Evolutionary conservation across 2,113 vertebrate genomes (phyloP), one percentile per base, ranked within the genome.

Genomic region (Illadopsis cleaveri): DNA sequence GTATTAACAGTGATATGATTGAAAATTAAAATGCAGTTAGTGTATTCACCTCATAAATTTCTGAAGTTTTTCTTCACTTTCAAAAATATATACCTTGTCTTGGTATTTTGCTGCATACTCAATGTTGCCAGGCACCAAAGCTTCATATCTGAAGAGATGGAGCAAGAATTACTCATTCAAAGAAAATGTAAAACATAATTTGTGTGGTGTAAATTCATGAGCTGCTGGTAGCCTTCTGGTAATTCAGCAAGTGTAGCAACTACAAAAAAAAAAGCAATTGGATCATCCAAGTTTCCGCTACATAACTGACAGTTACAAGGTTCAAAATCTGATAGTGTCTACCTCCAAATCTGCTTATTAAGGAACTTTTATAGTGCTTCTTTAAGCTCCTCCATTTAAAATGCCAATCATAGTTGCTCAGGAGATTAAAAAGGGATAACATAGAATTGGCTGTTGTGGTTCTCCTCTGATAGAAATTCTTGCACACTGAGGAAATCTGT

Each of bases 11-110:
- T 54, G 16, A 70, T 84, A 86, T 18, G 40, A 76, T 14, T 76
- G n/a, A 90, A 78, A 24, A 48, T 70, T 80, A 77, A 70, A 73
- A 64, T 61, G 21, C 72, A 85, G 56, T 62, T 64, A 87, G 66
- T 66, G 30, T 61, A 93, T 83, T 98, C 72, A 99, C 99, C 99
- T 98, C 96, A 99, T 92, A 97, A 99, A 99, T 90, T 95, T 99
- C 70, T 98, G 94, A 91, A 98, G 98, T 82, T 99, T 99, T 97
- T 98, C 97, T 95, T 98, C 97, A 57, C 93, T 98, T 93, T 99
- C 98, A 98, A 98, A 99, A 91, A 98, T 93, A 90, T 98, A 99
- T 94, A 99, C 96, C 42, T 85, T 98, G 79, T 98, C 95, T 90
- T 94, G 96, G 93, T 99, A 99, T 72, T 99, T 99, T 51, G 98